A percentile compares a stretch with the other conserved stretches of the same genome.
These are phyloP conservation scores for Acrocera orbiculus DNA, from an alignment of 2,888 invertebrate species.

Conservation along the genomic window DNA sequence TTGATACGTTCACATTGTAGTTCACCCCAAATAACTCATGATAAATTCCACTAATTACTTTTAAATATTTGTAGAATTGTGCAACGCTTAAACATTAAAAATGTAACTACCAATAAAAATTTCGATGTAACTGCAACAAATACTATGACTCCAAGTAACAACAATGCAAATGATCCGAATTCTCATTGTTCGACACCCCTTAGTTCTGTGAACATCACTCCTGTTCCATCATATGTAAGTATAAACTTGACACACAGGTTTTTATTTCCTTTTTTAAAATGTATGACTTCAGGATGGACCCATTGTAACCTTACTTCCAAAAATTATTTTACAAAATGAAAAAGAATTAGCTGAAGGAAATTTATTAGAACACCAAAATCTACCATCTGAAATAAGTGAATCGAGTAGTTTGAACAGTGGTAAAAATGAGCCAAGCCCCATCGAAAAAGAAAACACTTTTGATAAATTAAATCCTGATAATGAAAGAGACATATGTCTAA, in stretches of 20 bases:
- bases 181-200: constrained; percentile 8
- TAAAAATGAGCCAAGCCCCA: not conserved
- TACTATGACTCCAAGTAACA: not conserved
- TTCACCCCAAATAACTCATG: no score
- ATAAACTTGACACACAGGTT: not conserved
- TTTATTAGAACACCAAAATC: constrained; percentile 1
- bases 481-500: constrained; percentile 9
- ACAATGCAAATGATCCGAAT: constrained; percentile 1
- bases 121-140: not conserved
- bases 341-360: not conserved
- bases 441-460: not conserved
- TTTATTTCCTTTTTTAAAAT: not conserved
- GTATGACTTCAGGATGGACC: constrained; percentile 2
- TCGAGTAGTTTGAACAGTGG: not conserved
- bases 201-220: constrained; percentile 4
- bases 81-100: not conserved
- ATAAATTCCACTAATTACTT: no score
- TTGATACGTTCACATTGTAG: no score
- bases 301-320: not conserved
- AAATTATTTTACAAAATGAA: constrained; percentile 1
- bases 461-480: constrained; percentile 5
- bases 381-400: not conserved
- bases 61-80: not conserved
- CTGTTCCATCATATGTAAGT: constrained; percentile 6
- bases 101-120: not conserved